Evolutionary conservation across 1,140 invertebrate genomes (phyloP), one percentile per base, ranked within the genome.

Genomic region (Pseudobourletiella spinata): DNA sequence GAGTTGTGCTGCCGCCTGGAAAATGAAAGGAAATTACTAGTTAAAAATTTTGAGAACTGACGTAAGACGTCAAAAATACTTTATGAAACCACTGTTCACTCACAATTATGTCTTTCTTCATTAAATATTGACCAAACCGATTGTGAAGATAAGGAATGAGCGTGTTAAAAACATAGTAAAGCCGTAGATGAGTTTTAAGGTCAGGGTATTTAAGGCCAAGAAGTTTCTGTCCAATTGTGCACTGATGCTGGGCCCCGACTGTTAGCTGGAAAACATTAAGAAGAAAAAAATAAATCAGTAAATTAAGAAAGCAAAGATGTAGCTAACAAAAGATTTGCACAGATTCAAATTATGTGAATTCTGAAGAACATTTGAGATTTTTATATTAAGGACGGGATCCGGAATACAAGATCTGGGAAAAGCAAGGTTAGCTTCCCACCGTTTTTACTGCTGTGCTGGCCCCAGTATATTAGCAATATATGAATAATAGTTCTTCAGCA

Each of bases 141-240:
- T 63, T 42, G 15, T 64, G 2, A 42, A 64, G 59, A 29, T 61
- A 61, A 24, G 65, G 52, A 24, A 63, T 25, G 35, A 70, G 14
- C 28, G 28, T 57, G 20, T 69, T 57, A 28, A 69, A 14, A 11
- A 54, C 55, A 50, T 64, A 69, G 15, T 64, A 46, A 57, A 42
- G 50, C 29, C 58, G 66, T 77, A 35, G 71, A 74, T 1, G 78
- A 75, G 35, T 79, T 72, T 59, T 78, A 76, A 32, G 78, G 75
- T 22, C 73, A 70, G 79, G 78, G 68, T 82, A 84, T 61, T 79
- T 78, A 3, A 83, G 69, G 6, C 80, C 81, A 16, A 84, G 69
- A 67, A 84, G 75, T 59, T 82, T 78, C 62, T 84, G 82, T 0
- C 82, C 82, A 77, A 83, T 82, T 35, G 81, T 81, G 30, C 75